Conservation (phyloP, 2,113 vertebrate species). For the Phaethornis superciliosus region DNA sequence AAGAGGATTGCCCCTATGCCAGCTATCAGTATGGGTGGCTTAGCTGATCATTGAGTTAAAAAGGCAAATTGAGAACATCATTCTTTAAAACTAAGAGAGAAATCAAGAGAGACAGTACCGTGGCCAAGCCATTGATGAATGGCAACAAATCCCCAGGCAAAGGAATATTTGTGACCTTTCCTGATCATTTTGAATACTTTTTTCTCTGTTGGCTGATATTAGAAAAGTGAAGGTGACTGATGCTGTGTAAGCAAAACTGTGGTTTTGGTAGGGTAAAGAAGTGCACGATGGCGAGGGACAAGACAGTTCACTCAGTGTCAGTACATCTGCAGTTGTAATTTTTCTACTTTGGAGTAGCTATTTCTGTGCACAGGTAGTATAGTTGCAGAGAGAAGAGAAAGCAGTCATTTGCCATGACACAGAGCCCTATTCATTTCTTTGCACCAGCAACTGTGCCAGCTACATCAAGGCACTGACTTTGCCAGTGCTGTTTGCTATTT, state of each 20-base stretch:
- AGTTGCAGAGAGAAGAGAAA: neutral
- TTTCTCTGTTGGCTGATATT: neutral
- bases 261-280: neutral
- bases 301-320: neutral
- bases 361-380: neutral
- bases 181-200: neutral
- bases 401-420: neutral
- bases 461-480: neutral
- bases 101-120: neutral
- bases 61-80: neutral
- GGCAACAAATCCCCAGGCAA: neutral
- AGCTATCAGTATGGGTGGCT: neutral
- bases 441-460: neutral
- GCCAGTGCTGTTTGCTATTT: neutral
- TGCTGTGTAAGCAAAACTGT: neutral
- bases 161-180: neutral
- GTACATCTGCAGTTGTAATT: fast-evolving
- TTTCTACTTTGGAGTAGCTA: neutral
- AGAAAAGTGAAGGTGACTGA: neutral
- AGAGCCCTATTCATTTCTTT: neutral
- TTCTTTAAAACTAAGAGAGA: neutral
- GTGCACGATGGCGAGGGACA: neutral
- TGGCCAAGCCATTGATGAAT: neutral
- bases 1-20: neutral
- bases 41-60: neutral